These are phyloP conservation scores for Apoda limacodes DNA, from an alignment of 2,888 invertebrate genomes.

Conservation along the genomic window DNA sequence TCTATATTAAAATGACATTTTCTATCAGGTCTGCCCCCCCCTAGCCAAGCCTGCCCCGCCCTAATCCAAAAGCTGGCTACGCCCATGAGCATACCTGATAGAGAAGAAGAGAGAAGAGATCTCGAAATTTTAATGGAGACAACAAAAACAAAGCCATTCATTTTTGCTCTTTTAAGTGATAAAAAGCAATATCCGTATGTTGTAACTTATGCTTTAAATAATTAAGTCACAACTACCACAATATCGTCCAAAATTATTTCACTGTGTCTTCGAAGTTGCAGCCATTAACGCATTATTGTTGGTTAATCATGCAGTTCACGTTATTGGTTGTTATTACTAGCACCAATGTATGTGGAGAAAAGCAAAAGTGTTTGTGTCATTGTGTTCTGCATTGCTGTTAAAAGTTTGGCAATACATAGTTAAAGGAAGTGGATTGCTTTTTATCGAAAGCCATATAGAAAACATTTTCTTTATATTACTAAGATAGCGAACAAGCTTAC, in stretches of 20 bases:
- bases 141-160: background rate
- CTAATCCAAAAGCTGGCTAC: no score
- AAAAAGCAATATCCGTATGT: constrained; percentile 1
- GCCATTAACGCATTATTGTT: background rate
- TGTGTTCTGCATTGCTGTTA: no score
- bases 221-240: constrained; percentile 1
- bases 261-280: constrained; percentile 1
- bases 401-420: no score
- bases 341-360: constrained; percentile 2
- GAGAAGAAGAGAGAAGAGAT: no score
- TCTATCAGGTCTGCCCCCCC: no score
- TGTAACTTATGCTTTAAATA: constrained; percentile 1
- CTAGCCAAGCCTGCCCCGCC: no score
- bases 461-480: no score
- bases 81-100: no score
- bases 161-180: constrained; percentile 1
- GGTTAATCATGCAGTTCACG: background rate
- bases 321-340: constrained; percentile 3
- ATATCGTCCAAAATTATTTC: constrained; percentile 1
- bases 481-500: no score
- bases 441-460: no score
- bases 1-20: no score
- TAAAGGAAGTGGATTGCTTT: no score
- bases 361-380: background rate
- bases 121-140: background rate